These are phyloP conservation scores for Uropsilus gracilis DNA, from an alignment of 2,113 vertebrate species.

Conservation along the genomic window DNA sequence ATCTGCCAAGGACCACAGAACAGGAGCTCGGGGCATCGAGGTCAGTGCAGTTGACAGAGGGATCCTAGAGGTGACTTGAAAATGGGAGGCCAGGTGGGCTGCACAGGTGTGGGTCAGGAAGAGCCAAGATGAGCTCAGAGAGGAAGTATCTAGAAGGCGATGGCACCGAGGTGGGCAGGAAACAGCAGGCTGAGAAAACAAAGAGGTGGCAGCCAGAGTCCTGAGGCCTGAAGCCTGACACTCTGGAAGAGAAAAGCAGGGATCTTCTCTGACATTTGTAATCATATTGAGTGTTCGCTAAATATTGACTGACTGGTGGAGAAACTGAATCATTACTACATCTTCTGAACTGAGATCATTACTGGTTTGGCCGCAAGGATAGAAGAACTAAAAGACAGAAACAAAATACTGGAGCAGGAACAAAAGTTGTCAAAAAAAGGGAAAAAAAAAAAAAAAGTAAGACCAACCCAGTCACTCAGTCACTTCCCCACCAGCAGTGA, in stretches of 20 bases:
- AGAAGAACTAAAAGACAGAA: background rate
- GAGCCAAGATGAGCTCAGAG: background rate
- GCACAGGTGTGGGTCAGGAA: too few species aligned
- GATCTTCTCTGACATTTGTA: background rate
- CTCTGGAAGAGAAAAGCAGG: background rate
- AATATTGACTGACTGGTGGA: background rate
- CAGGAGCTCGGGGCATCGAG: background rate
- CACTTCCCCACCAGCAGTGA: background rate
- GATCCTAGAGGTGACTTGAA: background rate
- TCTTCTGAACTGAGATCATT: background rate
- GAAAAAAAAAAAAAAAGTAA: too few species aligned
- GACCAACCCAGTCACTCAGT: background rate
- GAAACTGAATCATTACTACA: background rate
- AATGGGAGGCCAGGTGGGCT: background rate
- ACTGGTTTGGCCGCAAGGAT: background rate
- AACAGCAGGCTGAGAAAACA: background rate
- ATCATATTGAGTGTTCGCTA: background rate
- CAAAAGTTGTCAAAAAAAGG: background rate
- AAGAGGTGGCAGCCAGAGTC: too few species aligned
- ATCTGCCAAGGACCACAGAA: background rate
- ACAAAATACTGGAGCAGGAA: background rate
- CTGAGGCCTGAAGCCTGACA: background rate
- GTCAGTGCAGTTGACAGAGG: accelerated
- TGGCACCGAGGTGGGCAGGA: too few species aligned
- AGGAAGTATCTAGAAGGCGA: background rate